Percentiles rank a stretch among this genome's conserved stretches.
Conservation (phyloP, 2,797 vertebrate genomes). For the Sebastes minor region DNA sequence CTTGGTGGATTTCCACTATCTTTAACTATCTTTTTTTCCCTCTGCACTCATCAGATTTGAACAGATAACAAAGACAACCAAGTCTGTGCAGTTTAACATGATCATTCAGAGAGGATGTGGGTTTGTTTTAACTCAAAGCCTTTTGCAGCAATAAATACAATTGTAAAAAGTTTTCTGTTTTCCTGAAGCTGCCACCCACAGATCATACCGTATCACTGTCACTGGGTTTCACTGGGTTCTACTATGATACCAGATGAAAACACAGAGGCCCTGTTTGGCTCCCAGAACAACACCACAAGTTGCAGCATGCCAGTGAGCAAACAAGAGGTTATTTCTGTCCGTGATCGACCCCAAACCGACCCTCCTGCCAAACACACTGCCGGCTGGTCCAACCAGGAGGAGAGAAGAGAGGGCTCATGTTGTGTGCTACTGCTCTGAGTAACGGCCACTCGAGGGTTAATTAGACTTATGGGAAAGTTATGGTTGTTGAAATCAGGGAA, state of each 20-base stretch:
- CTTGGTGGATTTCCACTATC: background rate
- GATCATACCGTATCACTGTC: background rate
- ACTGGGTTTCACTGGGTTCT: constrained; percentile 2
- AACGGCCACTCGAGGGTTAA: constrained; percentile 64
- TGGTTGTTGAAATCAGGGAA: constrained; percentile 76
- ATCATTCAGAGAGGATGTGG: background rate
- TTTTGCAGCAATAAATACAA: background rate
- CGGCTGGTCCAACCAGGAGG: constrained; percentile 20
- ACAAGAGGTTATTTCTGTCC: constrained; percentile 75
- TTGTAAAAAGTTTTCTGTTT: constrained; percentile 1
- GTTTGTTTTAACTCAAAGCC: background rate
- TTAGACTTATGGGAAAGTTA: constrained; percentile 78
- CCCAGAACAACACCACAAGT: constrained; percentile 50
- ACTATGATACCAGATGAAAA: constrained; percentile 37
- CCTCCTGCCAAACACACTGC: constrained; percentile 55
- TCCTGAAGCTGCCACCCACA: background rate
- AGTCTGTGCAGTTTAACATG: background rate
- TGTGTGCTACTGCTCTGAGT: constrained; percentile 42
- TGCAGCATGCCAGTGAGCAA: constrained; percentile 61
- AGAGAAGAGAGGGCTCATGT: constrained; percentile 15
- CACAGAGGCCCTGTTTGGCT: constrained; percentile 29
- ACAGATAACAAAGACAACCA: background rate
- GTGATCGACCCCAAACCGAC: constrained; percentile 49
- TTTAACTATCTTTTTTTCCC: background rate
- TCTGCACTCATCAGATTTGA: background rate